phyloP scores from a whole-genome alignment of 2,888 invertebrate genomes.

The Drosophila borborema region DNA sequence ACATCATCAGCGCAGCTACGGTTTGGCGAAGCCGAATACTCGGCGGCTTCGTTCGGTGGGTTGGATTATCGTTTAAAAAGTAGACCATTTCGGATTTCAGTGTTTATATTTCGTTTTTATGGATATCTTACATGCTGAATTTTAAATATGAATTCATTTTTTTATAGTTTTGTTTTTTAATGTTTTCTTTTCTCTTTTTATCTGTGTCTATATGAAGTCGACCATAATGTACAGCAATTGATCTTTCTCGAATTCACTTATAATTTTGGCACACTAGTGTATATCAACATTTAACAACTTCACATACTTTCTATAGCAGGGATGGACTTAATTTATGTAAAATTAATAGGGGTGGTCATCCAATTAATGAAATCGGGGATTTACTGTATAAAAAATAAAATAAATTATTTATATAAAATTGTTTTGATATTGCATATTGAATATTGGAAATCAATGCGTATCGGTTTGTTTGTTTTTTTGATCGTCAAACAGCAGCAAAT shows the following conservation, averaged over 20 bases:
- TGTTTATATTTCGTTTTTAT: constrained; percentile 78
- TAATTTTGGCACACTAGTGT: constrained; percentile 62
- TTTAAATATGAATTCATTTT: constrained; percentile 65
- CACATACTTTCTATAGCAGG: constrained; percentile 78
- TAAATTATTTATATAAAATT: constrained; percentile 51
- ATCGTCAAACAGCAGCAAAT: constrained; percentile 54
- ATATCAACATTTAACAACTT: constrained; percentile 71
- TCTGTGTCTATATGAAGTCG: constrained; percentile 59
- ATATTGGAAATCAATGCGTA: constrained; percentile 25
- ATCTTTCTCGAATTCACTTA: constrained; percentile 62
- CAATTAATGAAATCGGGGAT: constrained; percentile 79
- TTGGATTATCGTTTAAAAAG: constrained; percentile 32
- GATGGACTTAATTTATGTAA: constrained; percentile 77
- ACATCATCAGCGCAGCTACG: constrained; percentile 32
- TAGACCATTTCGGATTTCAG: constrained; percentile 56
- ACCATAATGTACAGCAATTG: constrained; percentile 76
- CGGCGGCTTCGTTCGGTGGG: constrained; percentile 15
- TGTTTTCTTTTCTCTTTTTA: constrained; percentile 20
- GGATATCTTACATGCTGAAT: constrained; percentile 80
- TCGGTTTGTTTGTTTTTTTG: constrained; percentile 11
- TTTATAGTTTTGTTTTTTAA: constrained; percentile 26
- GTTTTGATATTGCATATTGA: constrained; percentile 18
- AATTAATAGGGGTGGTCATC: constrained; percentile 73
- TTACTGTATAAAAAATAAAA: constrained; percentile 76
- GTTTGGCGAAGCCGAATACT: constrained; percentile 16